These are phyloP conservation scores for Notospermus geniculatus DNA, from an alignment of 1,140 invertebrate genomes.

Conservation along the genomic window DNA sequence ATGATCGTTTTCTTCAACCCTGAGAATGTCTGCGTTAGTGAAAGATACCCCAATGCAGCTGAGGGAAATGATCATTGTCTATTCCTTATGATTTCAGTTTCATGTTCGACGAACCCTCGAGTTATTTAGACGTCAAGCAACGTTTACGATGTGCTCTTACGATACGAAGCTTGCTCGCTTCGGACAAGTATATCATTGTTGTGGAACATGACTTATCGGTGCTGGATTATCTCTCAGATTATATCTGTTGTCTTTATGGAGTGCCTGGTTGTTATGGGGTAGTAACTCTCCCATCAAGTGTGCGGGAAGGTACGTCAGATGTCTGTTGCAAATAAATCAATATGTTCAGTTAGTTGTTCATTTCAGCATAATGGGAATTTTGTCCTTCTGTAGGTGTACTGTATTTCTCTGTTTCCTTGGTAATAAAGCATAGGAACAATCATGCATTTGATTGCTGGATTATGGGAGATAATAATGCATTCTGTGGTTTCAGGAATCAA, in stretches of 20 bases:
- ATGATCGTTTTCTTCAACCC: no score
- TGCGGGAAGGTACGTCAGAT: slow-evolving; percentile 98
- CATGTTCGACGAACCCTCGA: slow-evolving; percentile 99
- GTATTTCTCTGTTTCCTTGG: no score
- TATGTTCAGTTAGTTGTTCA: no score
- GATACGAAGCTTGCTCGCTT: slow-evolving; percentile 84
- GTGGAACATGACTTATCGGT: slow-evolving; percentile 99
- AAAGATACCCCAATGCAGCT: no score
- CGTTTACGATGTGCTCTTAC: slow-evolving; percentile 93
- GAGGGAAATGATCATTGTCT: no score
- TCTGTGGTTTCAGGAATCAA: slow-evolving; percentile 93
- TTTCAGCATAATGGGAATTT: no score
- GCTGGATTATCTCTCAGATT: slow-evolving; percentile 97
- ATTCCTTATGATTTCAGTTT: slow-evolving; percentile 61
- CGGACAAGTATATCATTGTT: slow-evolving; percentile 98
- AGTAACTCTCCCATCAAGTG: slow-evolving; percentile 99
- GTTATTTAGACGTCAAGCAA: slow-evolving; percentile 98
- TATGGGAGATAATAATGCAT: no score
- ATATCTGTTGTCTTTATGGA: slow-evolving; percentile 98
- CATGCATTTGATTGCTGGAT: no score
- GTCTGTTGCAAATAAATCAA: no score
- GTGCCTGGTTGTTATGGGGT: slow-evolving; percentile 98
- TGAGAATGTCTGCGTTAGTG: no score
- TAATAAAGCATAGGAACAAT: no score
- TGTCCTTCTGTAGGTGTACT: no score